Evolutionary conservation across 2,888 invertebrate species (phyloP).

Genomic region (Julus scanicus): DNA sequence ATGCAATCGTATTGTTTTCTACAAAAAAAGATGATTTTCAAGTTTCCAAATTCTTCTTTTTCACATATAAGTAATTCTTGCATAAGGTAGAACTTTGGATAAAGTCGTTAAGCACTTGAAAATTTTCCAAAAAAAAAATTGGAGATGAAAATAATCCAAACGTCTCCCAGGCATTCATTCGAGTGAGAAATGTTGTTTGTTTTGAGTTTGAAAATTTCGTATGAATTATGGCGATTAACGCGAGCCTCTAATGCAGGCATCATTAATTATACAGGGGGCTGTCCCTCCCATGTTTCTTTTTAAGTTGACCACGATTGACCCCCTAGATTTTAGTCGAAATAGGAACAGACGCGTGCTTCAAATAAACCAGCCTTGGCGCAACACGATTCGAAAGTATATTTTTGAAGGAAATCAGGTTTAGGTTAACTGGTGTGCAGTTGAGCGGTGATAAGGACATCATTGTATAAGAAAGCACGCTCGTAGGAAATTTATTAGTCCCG

Average conservation of each 20-base stretch:
- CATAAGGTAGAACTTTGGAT: too few species aligned
- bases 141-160: not conserved
- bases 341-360: not conserved
- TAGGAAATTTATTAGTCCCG: slow-evolving; percentile 1
- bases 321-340: not conserved
- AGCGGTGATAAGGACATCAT: slow-evolving; percentile 42
- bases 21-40: too few species aligned
- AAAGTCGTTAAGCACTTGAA: too few species aligned
- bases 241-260: not conserved
- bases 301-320: slow-evolving; percentile 30
- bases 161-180: not conserved
- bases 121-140: too few species aligned
- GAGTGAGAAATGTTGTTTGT: not conserved
- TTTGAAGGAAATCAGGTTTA: slow-evolving; percentile 37
- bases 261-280: not conserved
- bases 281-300: slow-evolving; percentile 25
- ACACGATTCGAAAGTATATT: slow-evolving; percentile 10
- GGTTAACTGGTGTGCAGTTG: slow-evolving; percentile 10
- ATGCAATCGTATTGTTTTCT: too few species aligned
- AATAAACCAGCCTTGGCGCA: slow-evolving; percentile 2
- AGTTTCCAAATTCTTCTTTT: too few species aligned
- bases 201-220: not conserved
- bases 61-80: too few species aligned
- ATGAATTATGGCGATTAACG: slow-evolving; percentile 27
- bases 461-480: slow-evolving; percentile 36